phyloP scores from a whole-genome alignment of 2,113 vertebrate genomes.

The Crotalus tigris region DNA sequence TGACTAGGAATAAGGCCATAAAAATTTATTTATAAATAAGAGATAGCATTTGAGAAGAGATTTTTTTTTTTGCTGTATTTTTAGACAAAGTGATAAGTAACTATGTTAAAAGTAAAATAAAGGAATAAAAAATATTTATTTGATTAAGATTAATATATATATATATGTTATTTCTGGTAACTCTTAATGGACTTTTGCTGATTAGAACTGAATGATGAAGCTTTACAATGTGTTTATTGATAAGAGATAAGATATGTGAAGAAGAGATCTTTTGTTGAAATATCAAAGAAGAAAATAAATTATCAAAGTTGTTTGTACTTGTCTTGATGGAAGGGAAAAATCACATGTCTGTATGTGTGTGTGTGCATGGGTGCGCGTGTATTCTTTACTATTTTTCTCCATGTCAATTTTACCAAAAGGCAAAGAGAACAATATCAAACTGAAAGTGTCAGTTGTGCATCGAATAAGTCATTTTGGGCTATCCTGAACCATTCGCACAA shows the following conservation, averaged over 20 bases:
- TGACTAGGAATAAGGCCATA: not conserved
- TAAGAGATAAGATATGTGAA: not conserved
- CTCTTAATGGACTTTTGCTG: not conserved
- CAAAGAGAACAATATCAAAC: not conserved
- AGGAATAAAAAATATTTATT: not conserved
- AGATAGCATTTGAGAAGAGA: not conserved
- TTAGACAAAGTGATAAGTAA: not conserved
- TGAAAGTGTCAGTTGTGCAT: not conserved
- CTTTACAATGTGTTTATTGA: not conserved
- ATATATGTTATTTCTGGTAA: not conserved
- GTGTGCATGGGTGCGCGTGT: fast-evolving
- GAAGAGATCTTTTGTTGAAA: not conserved
- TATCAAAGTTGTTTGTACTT: not conserved
- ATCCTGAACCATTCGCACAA: not conserved
- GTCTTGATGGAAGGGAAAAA: not conserved
- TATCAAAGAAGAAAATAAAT: not conserved
- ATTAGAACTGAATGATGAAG: not conserved
- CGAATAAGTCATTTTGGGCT: not conserved
- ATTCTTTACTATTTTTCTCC: not conserved
- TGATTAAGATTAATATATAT: not conserved
- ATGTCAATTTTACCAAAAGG: not conserved
- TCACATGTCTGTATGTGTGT: not conserved
- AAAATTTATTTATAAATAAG: not conserved
- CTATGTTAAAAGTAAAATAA: not conserved
- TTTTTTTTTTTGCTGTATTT: not conserved